phyloP scores from a whole-genome alignment of 1,140 invertebrate genomes.

The Bombus superbus region DNA sequence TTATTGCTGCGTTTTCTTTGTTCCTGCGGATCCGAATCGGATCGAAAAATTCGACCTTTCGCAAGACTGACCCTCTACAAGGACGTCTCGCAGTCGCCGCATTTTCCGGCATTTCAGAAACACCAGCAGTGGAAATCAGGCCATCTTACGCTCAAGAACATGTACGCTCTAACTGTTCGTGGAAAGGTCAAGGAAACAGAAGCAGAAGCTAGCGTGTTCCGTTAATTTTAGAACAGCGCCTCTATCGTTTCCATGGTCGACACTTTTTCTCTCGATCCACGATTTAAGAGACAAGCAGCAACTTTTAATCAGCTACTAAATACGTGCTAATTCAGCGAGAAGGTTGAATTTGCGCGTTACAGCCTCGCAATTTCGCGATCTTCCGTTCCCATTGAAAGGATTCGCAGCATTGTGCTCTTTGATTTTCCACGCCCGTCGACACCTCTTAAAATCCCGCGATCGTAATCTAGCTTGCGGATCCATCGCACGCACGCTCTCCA shows the following conservation, averaged over 20 bases:
- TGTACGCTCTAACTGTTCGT: slow-evolving; percentile 47
- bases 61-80: slow-evolving; percentile 54
- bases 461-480: slow-evolving; percentile 19
- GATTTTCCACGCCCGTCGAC: slow-evolving; percentile 24
- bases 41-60: slow-evolving; percentile 60
- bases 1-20: slow-evolving; percentile 43
- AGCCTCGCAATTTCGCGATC: neutral
- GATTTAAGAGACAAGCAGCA: neutral
- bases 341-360: neutral
- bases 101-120: slow-evolving; percentile 48
- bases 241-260: neutral
- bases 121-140: slow-evolving; percentile 3
- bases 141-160: too few species aligned
- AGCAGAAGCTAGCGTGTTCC: slow-evolving; percentile 37
- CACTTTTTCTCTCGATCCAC: neutral
- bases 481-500: slow-evolving; percentile 11
- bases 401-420: neutral
- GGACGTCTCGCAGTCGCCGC: neutral
- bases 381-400: slow-evolving; percentile 15
- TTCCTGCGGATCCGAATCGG: neutral
- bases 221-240: slow-evolving; percentile 26
- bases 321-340: neutral
- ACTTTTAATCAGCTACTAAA: neutral
- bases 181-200: slow-evolving; percentile 46
- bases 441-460: slow-evolving; percentile 34